Evolutionary conservation across 2,888 invertebrate species (phyloP), one percentile per base, ranked within the genome.

Genomic region (Bimastos eiseni): DNA sequence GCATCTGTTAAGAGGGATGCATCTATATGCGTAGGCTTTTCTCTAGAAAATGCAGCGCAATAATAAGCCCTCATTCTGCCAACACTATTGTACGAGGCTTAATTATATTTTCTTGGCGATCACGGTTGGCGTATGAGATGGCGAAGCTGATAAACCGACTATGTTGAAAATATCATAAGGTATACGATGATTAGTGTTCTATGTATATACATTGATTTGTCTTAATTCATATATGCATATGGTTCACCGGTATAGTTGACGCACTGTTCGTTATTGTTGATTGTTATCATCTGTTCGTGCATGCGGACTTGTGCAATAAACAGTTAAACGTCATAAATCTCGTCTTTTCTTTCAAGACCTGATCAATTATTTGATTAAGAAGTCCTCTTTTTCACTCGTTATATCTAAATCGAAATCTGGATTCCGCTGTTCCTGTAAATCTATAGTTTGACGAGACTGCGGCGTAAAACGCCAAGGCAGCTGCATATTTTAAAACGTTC

Each of bases 311-410:
- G n/a, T 70, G 70, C 70, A 70, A 70, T 70, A 70, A 70, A 70
- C 70, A 70, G 70, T 13, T 70, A 70, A 49, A 70, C 8, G 70
- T 70, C 30, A n/a, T 70, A 70, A 70, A 70, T 70, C 70, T 70
- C 30, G 70, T 70, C 70, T 70, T 70, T 70, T 70, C 70, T 70
- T 70, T 70, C 70, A 70, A n/a, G 70, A 30, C 70, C 70, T 70
- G 70, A 70, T 70, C 70, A 70, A 70, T 70, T 70, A 70, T 70
- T 70, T n/a, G 30, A n/a, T 70, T 70, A 70, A 70, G 70, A 70
- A 70, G n/a, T 70, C n/a, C n/a, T 15, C n/a, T 13, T 70, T 70
- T 70, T 70, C 8, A 70, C 70, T n/a, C 8, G 70, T n/a, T 70
- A 70, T 70, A 70, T 70, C 70, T 70, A 70, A 70, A 70, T 70